Base-by-base conservation (phyloP, 1,140 invertebrate genomes). In the Rhopalosiphum maidis region DNA sequence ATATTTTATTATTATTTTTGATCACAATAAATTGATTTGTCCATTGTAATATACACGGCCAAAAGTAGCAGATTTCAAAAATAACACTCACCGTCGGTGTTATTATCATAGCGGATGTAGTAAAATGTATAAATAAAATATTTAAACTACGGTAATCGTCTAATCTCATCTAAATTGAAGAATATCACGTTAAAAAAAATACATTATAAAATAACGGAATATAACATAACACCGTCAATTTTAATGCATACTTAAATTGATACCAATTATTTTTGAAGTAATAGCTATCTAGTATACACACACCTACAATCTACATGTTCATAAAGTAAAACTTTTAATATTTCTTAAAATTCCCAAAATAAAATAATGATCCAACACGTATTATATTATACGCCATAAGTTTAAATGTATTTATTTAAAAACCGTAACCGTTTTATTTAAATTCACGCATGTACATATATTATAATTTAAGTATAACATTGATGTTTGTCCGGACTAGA, bases 201-300 rank as follows among this genome's bases (percentile, higher is more conserved):
- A 30, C 85, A 18, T 43, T 30, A 86, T 30, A 86, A 18, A 86
- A 86, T 86, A 86, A 86, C 85, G 85, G 85, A 25, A 86, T 86
- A 2, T 41, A 43, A 46, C 85, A 86, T 41, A 86, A 43, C 15
- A 86, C n/a, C 25, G 25, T 18, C 0, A 25, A 46, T 43, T 86
- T 46, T 21, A 86, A 48, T 86, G n/a, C 85, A 43, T 43, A 11
- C 9, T 43, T 86, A 86, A 86, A 86, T 25, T 23, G 30, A 68
- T 68, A n/a, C 25, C 25, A n/a, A 68, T 68, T 68, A n/a, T 68
- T 68, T 68, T 30, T 30, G 9, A 60, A 30, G 25, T 41, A 41
- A 41, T 41, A 41, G 41, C 41, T 41, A 2, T 41, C 41, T 41
- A 41, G 41, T 41, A 41, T 41, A 55, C 25, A 60, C 30, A 60